These are phyloP conservation scores for Magallana gigas DNA, from an alignment of 1,140 invertebrate species.

Conservation along the genomic window DNA sequence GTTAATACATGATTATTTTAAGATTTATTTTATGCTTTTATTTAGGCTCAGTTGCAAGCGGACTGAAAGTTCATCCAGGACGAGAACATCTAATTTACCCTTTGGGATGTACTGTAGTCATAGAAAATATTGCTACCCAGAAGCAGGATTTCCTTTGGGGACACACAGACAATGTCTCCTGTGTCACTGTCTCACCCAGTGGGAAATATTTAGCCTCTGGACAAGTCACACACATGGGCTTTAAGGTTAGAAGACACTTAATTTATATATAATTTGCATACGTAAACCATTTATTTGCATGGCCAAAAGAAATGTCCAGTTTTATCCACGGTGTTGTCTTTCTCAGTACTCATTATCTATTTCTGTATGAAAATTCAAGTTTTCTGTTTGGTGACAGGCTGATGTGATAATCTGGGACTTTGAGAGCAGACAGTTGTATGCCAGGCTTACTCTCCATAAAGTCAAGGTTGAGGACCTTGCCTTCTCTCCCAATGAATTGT, in stretches of 20 bases:
- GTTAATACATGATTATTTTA: too few relatives aligned
- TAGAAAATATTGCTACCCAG: slow-evolving; percentile 85
- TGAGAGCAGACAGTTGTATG: slow-evolving; percentile 75
- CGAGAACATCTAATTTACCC: slow-evolving; percentile 89
- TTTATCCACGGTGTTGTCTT: background rate
- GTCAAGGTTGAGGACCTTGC: slow-evolving; percentile 89
- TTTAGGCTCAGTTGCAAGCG: slow-evolving; percentile 83
- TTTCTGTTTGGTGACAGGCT: slow-evolving; percentile 81
- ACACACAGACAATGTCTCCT: slow-evolving; percentile 90
- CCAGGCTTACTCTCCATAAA: slow-evolving; percentile 89
- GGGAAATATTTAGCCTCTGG: slow-evolving; percentile 92
- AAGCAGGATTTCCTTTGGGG: slow-evolving; percentile 89
- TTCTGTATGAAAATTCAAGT: background rate
- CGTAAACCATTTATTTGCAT: too few relatives aligned
- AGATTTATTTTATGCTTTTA: background rate
- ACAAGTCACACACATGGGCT: slow-evolving; percentile 93
- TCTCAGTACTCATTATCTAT: background rate
- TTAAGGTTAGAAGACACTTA: slow-evolving; percentile 83
- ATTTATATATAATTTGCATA: too few relatives aligned
- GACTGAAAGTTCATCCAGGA: slow-evolving; percentile 89
- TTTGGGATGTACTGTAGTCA: slow-evolving; percentile 90
- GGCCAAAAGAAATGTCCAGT: too few relatives aligned
- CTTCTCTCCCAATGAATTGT: slow-evolving; percentile 90
- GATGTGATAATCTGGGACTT: slow-evolving; percentile 93
- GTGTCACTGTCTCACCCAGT: slow-evolving; percentile 87